A percentile compares a stretch with the other conserved stretches of the same genome.
Conservation (phyloP, 2,888 invertebrate genomes). For the Celastrina argiolus region DNA sequence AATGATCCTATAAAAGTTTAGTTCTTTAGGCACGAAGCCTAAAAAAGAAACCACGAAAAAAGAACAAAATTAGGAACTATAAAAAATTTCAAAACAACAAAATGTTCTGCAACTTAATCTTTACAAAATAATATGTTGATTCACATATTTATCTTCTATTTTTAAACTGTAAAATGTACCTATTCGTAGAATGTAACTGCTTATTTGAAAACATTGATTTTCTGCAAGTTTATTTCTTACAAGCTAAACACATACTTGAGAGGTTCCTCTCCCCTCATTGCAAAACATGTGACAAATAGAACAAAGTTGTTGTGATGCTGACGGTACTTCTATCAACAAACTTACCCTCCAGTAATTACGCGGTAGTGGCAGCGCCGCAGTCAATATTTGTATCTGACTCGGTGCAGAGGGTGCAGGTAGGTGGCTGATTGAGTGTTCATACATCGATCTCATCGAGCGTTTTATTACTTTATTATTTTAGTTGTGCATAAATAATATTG, state of each 20-base stretch:
- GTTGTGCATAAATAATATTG: neutral
- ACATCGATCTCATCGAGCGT: constrained; percentile 5
- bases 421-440: constrained; percentile 19
- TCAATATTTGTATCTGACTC: constrained; percentile 37
- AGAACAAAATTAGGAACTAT: too few species aligned
- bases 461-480: neutral
- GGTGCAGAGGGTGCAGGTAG: constrained; percentile 30
- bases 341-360: constrained; percentile 35
- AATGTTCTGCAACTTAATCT: too few species aligned
- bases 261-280: neutral
- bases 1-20: too few species aligned
- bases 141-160: too few species aligned
- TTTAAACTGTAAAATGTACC: too few species aligned
- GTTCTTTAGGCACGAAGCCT: too few species aligned
- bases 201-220: neutral
- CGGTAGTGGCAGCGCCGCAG: constrained; percentile 32
- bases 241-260: neutral
- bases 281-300: constrained; percentile 11
- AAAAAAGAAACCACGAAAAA: too few species aligned
- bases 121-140: too few species aligned
- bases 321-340: constrained; percentile 31
- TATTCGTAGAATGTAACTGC: too few species aligned
- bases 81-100: too few species aligned
- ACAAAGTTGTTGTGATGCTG: constrained; percentile 14
- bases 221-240: neutral